Evolutionary conservation across 2,888 invertebrate species (phyloP).

Genomic region (Zaprionus bogoriensis): DNA sequence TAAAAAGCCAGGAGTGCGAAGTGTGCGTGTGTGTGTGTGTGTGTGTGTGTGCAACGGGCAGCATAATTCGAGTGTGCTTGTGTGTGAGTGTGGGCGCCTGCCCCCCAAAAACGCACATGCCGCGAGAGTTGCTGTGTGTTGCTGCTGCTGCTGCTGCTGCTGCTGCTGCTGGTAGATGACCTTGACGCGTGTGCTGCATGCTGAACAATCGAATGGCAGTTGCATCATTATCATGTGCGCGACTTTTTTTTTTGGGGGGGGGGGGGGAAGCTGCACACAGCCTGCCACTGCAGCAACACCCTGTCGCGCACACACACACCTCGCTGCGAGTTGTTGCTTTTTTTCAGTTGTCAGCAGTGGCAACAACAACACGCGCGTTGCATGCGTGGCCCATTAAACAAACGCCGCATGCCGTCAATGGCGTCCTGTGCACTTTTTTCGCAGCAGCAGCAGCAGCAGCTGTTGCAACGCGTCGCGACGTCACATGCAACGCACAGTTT

Average conservation of each 20-base stretch:
- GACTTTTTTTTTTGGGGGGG: conserved; percentile 16
- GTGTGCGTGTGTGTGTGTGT: background rate
- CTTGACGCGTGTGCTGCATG: conserved; percentile 74
- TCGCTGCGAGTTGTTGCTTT: conserved; percentile 13
- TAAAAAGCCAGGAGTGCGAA: conserved; percentile 2
- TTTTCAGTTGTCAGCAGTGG: conserved; percentile 28
- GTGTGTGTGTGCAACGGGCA: background rate
- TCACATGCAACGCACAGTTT: conserved; percentile 68
- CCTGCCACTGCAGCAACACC: conserved; percentile 46
- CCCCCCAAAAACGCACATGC: conserved; percentile 9
- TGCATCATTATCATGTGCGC: conserved; percentile 50
- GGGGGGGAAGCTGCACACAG: conserved; percentile 53
- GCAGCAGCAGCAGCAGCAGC: conserved; percentile 20
- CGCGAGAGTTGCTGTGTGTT: background rate
- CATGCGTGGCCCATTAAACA: conserved; percentile 76
- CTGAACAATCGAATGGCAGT: conserved; percentile 68
- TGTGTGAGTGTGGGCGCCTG: conserved; percentile 1
- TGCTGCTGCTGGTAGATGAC: conserved; percentile 37
- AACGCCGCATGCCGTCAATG: conserved; percentile 58
- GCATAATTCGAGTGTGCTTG: conserved; percentile 38
- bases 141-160: conserved; percentile 5
- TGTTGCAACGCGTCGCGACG: conserved; percentile 55
- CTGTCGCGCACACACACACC: conserved; percentile 5
- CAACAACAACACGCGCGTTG: conserved; percentile 32
- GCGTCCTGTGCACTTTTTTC: conserved; percentile 28